Base-by-base conservation (phyloP, 37 sponge, comb jelly and placozoan species). In the Halisarca cf. caerulea region DNA sequence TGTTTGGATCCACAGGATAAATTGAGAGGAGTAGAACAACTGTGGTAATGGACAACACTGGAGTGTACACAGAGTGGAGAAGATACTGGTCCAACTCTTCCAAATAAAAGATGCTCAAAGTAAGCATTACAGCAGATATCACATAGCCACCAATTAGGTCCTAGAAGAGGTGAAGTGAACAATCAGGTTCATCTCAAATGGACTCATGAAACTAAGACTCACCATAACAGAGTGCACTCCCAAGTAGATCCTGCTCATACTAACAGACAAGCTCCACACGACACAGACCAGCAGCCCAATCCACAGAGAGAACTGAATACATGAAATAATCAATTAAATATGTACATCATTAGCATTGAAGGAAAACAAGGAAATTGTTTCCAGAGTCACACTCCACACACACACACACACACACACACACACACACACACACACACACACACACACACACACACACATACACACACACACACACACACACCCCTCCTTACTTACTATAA, bases 151-250 rank as follows among this genome's bases (percentile, higher is more conserved):
- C 94, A 36, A 93, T 15, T 27, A 94, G 78, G 59, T 94, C 92
- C 92, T 94, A 45, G 21, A 59, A 0, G 59, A 58, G 24, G n/a
- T n/a, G 27, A 24, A 9, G 36, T 23, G 32, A 27, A 8, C 4
- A 36, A 72, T 78, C 27, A 35, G 35, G 69, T 68, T 6, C 30
- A 27, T 17, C 0, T n/a, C 30, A 38, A 28, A 28, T 3, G n/a
- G n/a, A n/a, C n/a, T n/a, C 3, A 79, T 36, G 8, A 32, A 32
- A 51, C 55, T 5, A 33, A 11, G 35, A 25, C 91, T 86, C 66
- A 92, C 97, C 95, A 92, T 37, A 1, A 92, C 55, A 8, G 85
- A 62, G 83, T 97, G 97, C 17, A 97, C 89, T 51, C 97, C 97
- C 3, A 97, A 91, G 62, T 97, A 97, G 57, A 97, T 32, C 39